Evolutionary conservation across 2,888 invertebrate genomes (phyloP).

Genomic region (Drosophila emarginata): DNA sequence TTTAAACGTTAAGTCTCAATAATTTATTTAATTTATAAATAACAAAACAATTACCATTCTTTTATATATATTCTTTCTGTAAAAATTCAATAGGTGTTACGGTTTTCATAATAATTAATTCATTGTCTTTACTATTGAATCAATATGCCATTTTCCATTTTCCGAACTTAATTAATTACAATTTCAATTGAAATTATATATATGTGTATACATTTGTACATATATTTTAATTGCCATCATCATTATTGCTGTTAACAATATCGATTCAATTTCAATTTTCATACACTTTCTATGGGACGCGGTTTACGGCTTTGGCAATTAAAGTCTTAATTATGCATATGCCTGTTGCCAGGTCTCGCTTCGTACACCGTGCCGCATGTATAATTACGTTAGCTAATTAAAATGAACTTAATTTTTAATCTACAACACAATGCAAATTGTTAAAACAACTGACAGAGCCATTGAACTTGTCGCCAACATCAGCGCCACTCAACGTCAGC

Average conservation of each 20-base stretch:
- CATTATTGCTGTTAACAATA: background rate
- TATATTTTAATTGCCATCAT: background rate
- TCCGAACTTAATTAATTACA: conserved; percentile 1
- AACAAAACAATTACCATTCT: too few species aligned
- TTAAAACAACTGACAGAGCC: conserved; percentile 56
- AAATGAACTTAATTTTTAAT: conserved; percentile 43
- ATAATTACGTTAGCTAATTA: conserved; percentile 50
- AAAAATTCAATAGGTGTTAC: background rate
- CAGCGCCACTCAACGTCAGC: background rate
- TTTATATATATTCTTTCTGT: background rate
- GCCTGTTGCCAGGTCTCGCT: background rate
- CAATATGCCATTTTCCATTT: background rate
- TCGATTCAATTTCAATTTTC: conserved; percentile 16
- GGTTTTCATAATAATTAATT: conserved; percentile 3
- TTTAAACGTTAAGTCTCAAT: too few species aligned
- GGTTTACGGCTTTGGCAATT: conserved; percentile 35
- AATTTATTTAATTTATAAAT: too few species aligned
- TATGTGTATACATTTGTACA: background rate
- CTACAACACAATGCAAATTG: conserved; percentile 64
- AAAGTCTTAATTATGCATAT: conserved; percentile 57
- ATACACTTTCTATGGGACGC: conserved; percentile 1
- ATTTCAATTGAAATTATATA: background rate
- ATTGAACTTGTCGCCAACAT: conserved; percentile 66
- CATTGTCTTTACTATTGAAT: background rate
- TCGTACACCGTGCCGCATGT: conserved; percentile 47